These are phyloP conservation scores for Diplosoma virens DNA, from an alignment of 23 tunicate genomes.

Conservation along the genomic window DNA sequence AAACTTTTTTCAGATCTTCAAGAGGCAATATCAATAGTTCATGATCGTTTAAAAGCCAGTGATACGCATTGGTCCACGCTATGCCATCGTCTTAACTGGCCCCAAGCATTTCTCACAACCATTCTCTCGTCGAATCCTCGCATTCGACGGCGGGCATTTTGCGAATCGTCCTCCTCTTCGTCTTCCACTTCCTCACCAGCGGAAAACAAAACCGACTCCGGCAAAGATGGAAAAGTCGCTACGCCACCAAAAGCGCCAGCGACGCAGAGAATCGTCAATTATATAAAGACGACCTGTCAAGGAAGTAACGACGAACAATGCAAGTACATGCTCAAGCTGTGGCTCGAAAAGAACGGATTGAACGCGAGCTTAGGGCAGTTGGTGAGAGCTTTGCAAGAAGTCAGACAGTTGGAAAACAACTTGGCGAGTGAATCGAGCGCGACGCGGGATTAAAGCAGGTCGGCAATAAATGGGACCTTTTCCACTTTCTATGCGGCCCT, in stretches of 20 bases:
- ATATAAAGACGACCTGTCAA: conserved; percentile 35
- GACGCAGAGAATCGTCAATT: conserved; percentile 25
- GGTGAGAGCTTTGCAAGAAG: conserved; percentile 31
- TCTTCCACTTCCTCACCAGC: conserved; percentile 40
- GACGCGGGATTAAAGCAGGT: too few relatives aligned
- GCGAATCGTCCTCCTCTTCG: conserved; percentile 34
- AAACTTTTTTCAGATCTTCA: conserved; percentile 49
- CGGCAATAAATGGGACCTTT: too few relatives aligned
- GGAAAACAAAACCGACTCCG: conserved; percentile 19
- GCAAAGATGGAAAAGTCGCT: neutral
- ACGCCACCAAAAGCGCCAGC: neutral
- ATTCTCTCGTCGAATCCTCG: neutral
- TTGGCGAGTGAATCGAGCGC: too few relatives aligned
- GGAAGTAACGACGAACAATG: conserved; percentile 42
- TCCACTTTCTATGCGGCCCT: too few relatives aligned
- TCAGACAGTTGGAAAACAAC: neutral
- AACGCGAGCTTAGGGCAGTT: conserved; percentile 56
- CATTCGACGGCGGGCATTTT: conserved; percentile 19
- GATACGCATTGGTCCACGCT: conserved; percentile 63
- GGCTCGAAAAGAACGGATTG: conserved; percentile 65
- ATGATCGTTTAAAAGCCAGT: conserved; percentile 26
- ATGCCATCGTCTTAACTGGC: conserved; percentile 70
- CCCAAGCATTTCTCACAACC: conserved; percentile 39
- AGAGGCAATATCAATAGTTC: conserved; percentile 52
- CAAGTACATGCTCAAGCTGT: conserved; percentile 59